These are phyloP conservation scores for Drosophila arawakana DNA, from an alignment of 1,140 invertebrate species.

Conservation along the genomic window DNA sequence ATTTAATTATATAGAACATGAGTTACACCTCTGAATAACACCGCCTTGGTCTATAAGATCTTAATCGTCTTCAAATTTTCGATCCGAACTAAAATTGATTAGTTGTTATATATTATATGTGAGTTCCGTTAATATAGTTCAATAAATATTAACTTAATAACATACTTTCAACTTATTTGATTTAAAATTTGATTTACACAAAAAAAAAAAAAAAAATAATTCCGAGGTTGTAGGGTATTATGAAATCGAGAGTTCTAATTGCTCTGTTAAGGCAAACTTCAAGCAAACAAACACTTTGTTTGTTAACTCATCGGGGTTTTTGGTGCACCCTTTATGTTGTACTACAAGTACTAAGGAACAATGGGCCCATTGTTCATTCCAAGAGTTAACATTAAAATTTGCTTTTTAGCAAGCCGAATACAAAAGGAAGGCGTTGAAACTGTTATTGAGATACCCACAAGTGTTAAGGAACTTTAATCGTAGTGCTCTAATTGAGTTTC, in stretches of 20 bases:
- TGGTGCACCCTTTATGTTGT: slow-evolving; percentile 13
- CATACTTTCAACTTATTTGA: no score
- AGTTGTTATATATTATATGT: no score
- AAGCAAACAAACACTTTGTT: slow-evolving; percentile 25
- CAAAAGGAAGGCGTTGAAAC: background rate
- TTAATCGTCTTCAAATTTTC: no score
- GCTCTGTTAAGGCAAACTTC: slow-evolving; percentile 4
- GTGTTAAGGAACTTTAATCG: background rate
- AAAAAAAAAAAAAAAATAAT: no score
- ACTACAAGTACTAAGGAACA: slow-evolving; percentile 18
- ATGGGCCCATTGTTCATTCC: slow-evolving; percentile 27
- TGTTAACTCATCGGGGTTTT: slow-evolving; percentile 9
- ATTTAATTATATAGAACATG: no score
- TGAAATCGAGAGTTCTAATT: background rate
- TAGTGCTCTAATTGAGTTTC: background rate
- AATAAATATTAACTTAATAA: no score
- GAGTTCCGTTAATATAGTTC: no score
- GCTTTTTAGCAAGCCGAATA: background rate
- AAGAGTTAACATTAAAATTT: background rate
- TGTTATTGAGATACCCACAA: background rate
- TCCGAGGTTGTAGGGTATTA: background rate
- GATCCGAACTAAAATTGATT: no score
- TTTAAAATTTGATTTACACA: no score
- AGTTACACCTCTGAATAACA: no score
- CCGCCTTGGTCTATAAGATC: no score